Evolutionary conservation across 2,797 vertebrate species (phyloP).

Genomic region (Nannoperca obscura): DNA sequence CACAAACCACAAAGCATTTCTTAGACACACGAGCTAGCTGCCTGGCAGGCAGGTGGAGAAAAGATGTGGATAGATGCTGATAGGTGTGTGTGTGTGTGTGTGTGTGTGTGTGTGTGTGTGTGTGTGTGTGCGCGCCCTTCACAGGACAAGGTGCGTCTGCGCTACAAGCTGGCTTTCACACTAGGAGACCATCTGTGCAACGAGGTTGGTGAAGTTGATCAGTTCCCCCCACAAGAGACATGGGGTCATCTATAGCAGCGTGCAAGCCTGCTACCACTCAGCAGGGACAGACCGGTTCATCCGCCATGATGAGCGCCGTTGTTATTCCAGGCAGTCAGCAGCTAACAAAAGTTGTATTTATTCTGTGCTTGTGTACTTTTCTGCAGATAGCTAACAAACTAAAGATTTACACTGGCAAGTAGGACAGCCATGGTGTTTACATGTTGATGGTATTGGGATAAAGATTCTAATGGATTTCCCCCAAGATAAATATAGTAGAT

Average conservation of each 20-base stretch:
- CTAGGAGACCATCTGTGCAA: slow-evolving; percentile 90
- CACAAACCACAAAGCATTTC: neutral
- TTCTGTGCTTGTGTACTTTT: slow-evolving; percentile 27
- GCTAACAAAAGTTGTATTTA: slow-evolving; percentile 38
- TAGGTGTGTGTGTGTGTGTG: too few relatives aligned
- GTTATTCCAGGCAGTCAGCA: slow-evolving; percentile 20
- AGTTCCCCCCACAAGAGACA: slow-evolving; percentile 91
- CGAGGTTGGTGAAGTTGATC: slow-evolving; percentile 94
- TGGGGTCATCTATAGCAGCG: slow-evolving; percentile 88
- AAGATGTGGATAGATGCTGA: neutral
- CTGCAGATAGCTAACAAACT: slow-evolving; percentile 41
- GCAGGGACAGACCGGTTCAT: slow-evolving; percentile 41
- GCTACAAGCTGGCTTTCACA: slow-evolving; percentile 92
- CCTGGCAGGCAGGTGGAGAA: neutral
- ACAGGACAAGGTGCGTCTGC: slow-evolving; percentile 95
- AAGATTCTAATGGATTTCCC: slow-evolving; percentile 18
- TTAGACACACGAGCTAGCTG: neutral
- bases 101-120: too few relatives aligned
- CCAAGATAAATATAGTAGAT: neutral
- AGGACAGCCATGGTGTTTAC: slow-evolving; percentile 17
- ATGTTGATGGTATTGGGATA: neutral
- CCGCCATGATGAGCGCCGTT: slow-evolving; percentile 41
- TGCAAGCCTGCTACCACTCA: neutral
- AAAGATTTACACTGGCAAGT: slow-evolving; percentile 23
- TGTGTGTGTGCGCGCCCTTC: slow-evolving; percentile 21